Evolutionary conservation across 64 coral and sea anemone species (phyloP).

Genomic region (Montipora efflorescens): DNA sequence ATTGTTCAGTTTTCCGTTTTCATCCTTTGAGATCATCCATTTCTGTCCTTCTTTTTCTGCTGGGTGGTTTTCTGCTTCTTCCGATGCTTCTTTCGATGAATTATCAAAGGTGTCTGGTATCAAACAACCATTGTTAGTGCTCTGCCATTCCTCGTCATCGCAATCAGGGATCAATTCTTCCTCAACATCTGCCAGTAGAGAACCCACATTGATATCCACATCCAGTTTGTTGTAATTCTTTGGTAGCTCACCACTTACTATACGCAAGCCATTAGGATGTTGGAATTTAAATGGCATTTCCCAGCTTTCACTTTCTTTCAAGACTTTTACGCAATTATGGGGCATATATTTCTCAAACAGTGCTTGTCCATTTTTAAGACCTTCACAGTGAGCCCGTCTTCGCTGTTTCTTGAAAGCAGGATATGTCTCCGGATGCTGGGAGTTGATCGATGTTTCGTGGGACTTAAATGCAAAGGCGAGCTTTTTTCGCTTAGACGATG

Average conservation of each 20-base stretch:
- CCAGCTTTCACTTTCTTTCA: too few species aligned
- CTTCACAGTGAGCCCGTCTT: too few species aligned
- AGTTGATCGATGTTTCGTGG: too few species aligned
- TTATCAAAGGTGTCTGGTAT: neutral
- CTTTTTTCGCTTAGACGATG: too few species aligned
- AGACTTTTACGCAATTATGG: too few species aligned
- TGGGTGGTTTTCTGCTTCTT: neutral
- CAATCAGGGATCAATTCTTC: neutral
- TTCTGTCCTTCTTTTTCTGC: neutral
- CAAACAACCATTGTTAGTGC: neutral
- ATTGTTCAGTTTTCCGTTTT: conserved; percentile 24
- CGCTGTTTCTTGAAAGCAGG: too few species aligned
- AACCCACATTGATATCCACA: neutral
- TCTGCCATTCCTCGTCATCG: neutral
- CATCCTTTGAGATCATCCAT: conserved; percentile 43
- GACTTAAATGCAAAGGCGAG: too few species aligned
- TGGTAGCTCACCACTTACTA: neutral
- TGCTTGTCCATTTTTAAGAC: too few species aligned
- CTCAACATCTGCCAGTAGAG: neutral
- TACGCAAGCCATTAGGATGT: neutral
- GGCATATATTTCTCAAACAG: too few species aligned
- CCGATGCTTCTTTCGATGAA: too few species aligned
- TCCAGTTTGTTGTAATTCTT: conserved; percentile 20
- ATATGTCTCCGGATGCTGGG: too few species aligned
- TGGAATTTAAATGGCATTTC: too few species aligned